phyloP scores from a whole-genome alignment of 2,888 invertebrate species.

The Trichogramma evanescens region DNA sequence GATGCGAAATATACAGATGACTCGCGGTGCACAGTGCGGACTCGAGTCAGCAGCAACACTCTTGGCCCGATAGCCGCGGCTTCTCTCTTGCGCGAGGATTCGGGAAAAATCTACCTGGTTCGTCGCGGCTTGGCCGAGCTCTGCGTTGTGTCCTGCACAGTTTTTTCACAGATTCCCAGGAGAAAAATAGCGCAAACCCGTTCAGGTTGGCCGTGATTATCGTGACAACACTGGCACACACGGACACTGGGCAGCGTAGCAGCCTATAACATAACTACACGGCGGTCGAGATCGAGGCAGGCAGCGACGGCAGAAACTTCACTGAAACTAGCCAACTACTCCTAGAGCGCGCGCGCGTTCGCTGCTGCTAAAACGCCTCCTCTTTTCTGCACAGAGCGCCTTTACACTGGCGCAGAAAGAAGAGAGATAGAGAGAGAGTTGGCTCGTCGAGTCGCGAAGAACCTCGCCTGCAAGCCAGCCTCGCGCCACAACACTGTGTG shows the following conservation, averaged over 20 bases:
- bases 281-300: conserved; percentile 28
- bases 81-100: conserved; percentile 24
- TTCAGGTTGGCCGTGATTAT: too few species aligned
- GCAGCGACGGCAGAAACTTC: background rate
- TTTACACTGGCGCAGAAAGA: background rate
- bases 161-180: too few species aligned
- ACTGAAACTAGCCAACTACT: background rate
- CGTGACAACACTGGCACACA: too few species aligned
- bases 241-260: conserved; percentile 44
- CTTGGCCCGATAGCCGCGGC: conserved; percentile 34
- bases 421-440: background rate
- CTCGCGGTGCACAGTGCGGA: conserved; percentile 26
- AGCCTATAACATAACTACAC: conserved; percentile 43
- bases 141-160: too few species aligned
- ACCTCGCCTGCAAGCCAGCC: too few species aligned
- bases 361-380: background rate
- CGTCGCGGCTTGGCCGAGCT: too few species aligned
- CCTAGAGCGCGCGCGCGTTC: conserved; percentile 3
- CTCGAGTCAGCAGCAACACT: conserved; percentile 28
- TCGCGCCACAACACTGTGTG: background rate
- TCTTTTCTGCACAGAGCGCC: conserved; percentile 4
- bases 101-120: too few species aligned
- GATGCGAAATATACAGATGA: background rate
- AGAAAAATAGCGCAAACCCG: too few species aligned
- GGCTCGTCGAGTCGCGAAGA: background rate